Evolutionary conservation across 2,113 vertebrate species (phyloP).

Genomic region (Xenus cinereus): DNA sequence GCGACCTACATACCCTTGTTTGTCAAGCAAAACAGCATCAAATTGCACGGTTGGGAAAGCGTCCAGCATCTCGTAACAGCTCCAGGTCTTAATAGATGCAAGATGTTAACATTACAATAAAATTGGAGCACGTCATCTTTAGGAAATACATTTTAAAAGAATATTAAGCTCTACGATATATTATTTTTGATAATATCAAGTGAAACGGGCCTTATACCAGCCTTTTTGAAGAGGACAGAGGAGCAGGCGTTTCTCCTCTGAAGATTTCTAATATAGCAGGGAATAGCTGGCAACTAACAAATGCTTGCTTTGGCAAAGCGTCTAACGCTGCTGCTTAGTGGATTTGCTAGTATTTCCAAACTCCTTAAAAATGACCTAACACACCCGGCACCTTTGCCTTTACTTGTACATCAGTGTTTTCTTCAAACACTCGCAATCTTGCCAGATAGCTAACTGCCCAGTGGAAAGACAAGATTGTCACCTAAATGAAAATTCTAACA

Average conservation of each 20-base stretch:
- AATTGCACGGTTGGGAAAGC: neutral
- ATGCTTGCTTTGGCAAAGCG: neutral
- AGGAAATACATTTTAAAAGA: neutral
- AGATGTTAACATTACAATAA: slow-evolving; percentile 12
- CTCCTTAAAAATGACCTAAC: neutral
- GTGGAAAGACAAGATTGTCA: neutral
- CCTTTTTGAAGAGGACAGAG: neutral
- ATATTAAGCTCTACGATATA: neutral
- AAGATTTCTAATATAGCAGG: neutral
- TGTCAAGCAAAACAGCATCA: slow-evolving; percentile 27
- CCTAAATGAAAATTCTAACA: neutral
- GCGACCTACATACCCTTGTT: neutral
- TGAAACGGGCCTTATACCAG: neutral
- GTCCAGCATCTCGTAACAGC: neutral
- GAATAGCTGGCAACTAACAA: neutral
- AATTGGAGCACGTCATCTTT: neutral
- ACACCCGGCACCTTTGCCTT: neutral
- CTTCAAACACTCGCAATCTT: neutral
- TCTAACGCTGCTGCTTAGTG: neutral
- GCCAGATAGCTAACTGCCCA: neutral
- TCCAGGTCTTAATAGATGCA: neutral
- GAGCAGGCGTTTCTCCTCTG: neutral
- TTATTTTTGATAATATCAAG: neutral
- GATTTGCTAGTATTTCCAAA: neutral
- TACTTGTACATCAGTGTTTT: neutral